phyloP scores from a whole-genome alignment of 2,888 invertebrate genomes.

The Heteropelma amictum region DNA sequence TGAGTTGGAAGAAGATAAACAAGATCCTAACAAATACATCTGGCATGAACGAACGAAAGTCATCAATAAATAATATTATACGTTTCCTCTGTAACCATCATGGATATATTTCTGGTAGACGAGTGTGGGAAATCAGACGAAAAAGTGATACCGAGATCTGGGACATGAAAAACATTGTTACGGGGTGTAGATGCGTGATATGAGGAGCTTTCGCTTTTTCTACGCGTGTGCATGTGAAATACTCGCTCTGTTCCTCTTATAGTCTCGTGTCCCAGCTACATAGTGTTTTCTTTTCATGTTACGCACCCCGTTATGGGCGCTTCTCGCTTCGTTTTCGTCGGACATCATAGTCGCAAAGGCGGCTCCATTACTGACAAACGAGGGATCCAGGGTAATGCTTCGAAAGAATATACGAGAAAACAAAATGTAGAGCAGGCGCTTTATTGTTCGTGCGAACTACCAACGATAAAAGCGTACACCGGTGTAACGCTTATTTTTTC shows the following conservation, averaged over 20 bases:
- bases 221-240: background rate
- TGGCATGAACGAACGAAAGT: too few species aligned
- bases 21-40: too few species aligned
- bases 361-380: conserved; percentile 67
- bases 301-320: background rate
- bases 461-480: conserved; percentile 66
- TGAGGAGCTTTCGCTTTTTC: conserved; percentile 1
- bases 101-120: too few species aligned
- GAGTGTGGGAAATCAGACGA: too few species aligned
- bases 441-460: conserved; percentile 70
- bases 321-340: conserved; percentile 21
- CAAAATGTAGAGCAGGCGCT: conserved; percentile 63
- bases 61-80: too few species aligned
- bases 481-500: conserved; percentile 4
- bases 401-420: conserved; percentile 59
- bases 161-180: conserved; percentile 23
- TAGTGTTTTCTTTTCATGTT: background rate
- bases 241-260: background rate
- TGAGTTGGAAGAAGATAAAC: too few species aligned
- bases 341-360: conserved; percentile 51
- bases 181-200: conserved; percentile 1
- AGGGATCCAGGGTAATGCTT: conserved; percentile 63
- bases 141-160: conserved; percentile 7
- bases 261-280: background rate
- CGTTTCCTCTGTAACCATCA: too few species aligned